These are phyloP conservation scores for Brenthis daphne DNA, from an alignment of 2,888 invertebrate genomes.

Conservation along the genomic window DNA sequence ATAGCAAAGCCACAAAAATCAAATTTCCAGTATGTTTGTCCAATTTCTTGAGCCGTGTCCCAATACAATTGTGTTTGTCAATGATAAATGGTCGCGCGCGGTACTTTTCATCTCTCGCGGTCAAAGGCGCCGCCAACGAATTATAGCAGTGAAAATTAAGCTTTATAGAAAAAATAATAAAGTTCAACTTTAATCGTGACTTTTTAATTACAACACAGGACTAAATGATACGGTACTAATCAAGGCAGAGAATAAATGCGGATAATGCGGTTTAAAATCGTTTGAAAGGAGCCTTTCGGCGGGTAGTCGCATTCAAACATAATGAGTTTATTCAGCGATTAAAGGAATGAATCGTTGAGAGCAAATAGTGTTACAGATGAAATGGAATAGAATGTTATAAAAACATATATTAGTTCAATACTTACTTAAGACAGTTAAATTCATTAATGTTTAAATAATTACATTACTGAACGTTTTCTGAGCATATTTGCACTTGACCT, in stretches of 20 bases:
- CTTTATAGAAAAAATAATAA: slow-evolving; percentile 45
- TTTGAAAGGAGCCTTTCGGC: slow-evolving; percentile 79
- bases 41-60: slow-evolving; percentile 74
- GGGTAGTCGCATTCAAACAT: slow-evolving; percentile 75
- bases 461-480: background rate
- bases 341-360: slow-evolving; percentile 79
- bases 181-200: slow-evolving; percentile 47
- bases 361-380: slow-evolving; percentile 68
- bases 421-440: slow-evolving; percentile 14
- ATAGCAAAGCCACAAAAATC: slow-evolving; percentile 56
- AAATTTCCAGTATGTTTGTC: slow-evolving; percentile 74
- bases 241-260: slow-evolving; percentile 78
- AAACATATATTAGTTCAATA: slow-evolving; percentile 21
- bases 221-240: slow-evolving; percentile 82
- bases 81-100: slow-evolving; percentile 80
- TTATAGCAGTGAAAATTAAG: slow-evolving; percentile 46
- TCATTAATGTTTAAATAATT: slow-evolving; percentile 14
- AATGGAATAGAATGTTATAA: slow-evolving; percentile 35
- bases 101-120: slow-evolving; percentile 75
- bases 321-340: slow-evolving; percentile 81
- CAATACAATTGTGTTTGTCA: slow-evolving; percentile 81
- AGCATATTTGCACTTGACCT: slow-evolving; percentile 30
- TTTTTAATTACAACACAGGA: slow-evolving; percentile 77
- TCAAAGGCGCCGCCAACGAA: slow-evolving; percentile 72
- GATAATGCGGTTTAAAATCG: slow-evolving; percentile 80